phyloP scores from a whole-genome alignment of 2,888 invertebrate species.

The Cosmopolites sordidus region DNA sequence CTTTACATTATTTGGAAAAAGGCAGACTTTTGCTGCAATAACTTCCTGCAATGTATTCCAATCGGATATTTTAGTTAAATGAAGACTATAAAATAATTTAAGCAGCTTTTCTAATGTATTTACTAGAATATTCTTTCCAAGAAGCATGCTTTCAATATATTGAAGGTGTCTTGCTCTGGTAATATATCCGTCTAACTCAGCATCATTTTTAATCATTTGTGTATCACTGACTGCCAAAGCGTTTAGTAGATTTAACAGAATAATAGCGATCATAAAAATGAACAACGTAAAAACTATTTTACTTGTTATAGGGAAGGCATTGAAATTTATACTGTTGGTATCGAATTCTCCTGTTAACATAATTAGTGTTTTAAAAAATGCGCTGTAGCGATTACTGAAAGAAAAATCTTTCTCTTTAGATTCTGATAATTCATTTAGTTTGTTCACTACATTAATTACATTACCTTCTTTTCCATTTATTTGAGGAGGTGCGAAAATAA shows the following conservation, averaged over 20 bases:
- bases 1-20: conserved; percentile 64
- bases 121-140: conserved; percentile 54
- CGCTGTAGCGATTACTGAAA: conserved; percentile 65
- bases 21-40: conserved; percentile 56
- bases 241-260: conserved; percentile 76
- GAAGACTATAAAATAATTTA: conserved; percentile 51
- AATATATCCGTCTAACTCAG: conserved; percentile 72
- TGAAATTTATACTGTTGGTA: conserved; percentile 70
- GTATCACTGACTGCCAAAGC: conserved; percentile 84
- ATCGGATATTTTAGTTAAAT: conserved; percentile 49
- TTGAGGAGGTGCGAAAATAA: conserved; percentile 59
- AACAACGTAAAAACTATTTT: conserved; percentile 74
- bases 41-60: conserved; percentile 48
- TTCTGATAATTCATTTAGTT: no score
- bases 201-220: conserved; percentile 68
- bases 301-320: conserved; percentile 60
- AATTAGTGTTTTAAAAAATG: conserved; percentile 77
- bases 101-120: conserved; percentile 28
- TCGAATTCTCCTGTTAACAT: conserved; percentile 87
- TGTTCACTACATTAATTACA: no score
- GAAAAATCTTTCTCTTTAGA: conserved; percentile 46
- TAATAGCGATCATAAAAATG: conserved; percentile 78
- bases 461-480: no score
- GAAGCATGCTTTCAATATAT: conserved; percentile 51
- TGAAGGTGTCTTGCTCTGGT: conserved; percentile 43